Base-by-base conservation (phyloP, 2,888 invertebrate genomes). In the Epistrophe eligans region DNA sequence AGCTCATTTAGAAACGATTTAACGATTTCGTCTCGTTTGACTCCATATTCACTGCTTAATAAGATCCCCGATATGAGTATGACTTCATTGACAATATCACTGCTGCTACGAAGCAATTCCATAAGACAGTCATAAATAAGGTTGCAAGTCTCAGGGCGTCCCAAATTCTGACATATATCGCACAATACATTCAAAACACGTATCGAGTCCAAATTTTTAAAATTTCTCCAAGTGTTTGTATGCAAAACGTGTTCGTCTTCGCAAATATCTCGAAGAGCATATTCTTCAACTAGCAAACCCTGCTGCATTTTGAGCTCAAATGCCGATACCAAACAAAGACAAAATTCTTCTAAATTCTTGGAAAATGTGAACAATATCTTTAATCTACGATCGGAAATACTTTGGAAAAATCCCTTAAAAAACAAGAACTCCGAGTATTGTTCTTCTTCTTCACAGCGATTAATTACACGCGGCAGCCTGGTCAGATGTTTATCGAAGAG, bases 391-490 rank as follows among this genome's bases (percentile, higher is more conserved):
- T 93, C 91, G 9, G 94, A 94, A 70, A 97, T 92, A 71, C 95
- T 92, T 71, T 93, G 92, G 13, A 97, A 90, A 91, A 96, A 96
- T 4, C 96, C 97, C 87, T 95, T 94, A 0, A 97, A 89, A 66
- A 96, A 94, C 90, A 95, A 94, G 62, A 97, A 91, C 7, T 94
- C 94, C 0, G 94, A 93, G 32, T 95, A 90, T 91, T 96, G 96
- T 89, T 95, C 94, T 1, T 90, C 91, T 35, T 95, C 94, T 89
- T 96, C 96, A 94, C 95, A 94, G 90, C 95, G 95, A 89, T 96
- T 94, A 84, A 96, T 92, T 48, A 94, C 94, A 87, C 96, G 93
- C 0, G 97, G 97, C 89, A 97, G 90, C 88, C 94, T 94, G 15
- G 93, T 94, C 0, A 97, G 19, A 94, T 93, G 79, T 91, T 89